Percentiles rank a stretch among this genome's conserved stretches.
Conservation (phyloP, 2,888 invertebrate genomes). For the Eledona agricola region DNA sequence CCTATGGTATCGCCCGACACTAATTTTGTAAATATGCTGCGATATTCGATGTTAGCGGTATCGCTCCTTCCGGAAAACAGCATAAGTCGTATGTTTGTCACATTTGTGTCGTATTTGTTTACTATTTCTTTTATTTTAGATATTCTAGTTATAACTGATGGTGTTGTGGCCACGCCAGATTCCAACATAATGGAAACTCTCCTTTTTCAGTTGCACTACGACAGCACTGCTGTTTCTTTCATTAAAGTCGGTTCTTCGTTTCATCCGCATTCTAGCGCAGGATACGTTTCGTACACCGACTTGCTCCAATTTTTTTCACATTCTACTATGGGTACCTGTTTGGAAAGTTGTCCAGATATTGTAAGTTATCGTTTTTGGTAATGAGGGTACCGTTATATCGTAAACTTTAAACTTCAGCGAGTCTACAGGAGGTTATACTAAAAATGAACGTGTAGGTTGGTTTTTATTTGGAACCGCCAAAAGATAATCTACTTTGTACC, state of each 20-base stretch:
- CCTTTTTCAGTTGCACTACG: conserved; percentile 75
- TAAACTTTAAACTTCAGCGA: too few relatives aligned
- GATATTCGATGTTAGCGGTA: conserved; percentile 78
- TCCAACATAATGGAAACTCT: conserved; percentile 76
- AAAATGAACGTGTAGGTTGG: too few relatives aligned
- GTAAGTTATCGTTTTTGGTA: conserved; percentile 54
- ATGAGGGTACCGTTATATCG: too few relatives aligned
- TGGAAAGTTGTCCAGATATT: conserved; percentile 66
- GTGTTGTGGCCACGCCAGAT: conserved; percentile 76
- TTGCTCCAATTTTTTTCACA: conserved; percentile 78
- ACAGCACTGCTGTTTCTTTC: conserved; percentile 79
- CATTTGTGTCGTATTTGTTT: conserved; percentile 3
- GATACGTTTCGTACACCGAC: conserved; percentile 77
- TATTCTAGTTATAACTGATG: conserved; percentile 78
- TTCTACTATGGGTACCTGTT: conserved; percentile 78
- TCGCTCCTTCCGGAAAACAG: conserved; percentile 79
- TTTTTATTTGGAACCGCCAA: too few relatives aligned
- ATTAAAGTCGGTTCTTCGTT: conserved; percentile 74
- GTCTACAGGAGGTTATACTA: too few relatives aligned
- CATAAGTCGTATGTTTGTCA: conserved; percentile 69
- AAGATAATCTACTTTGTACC: too few relatives aligned
- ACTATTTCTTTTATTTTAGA: conserved; percentile 62
- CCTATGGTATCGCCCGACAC: conserved; percentile 73
- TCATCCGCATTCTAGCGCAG: conserved; percentile 73
- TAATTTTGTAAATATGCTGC: conserved; percentile 78